Conservation (phyloP, 2,113 vertebrate species). For the Ibidorhyncha struthersii region DNA sequence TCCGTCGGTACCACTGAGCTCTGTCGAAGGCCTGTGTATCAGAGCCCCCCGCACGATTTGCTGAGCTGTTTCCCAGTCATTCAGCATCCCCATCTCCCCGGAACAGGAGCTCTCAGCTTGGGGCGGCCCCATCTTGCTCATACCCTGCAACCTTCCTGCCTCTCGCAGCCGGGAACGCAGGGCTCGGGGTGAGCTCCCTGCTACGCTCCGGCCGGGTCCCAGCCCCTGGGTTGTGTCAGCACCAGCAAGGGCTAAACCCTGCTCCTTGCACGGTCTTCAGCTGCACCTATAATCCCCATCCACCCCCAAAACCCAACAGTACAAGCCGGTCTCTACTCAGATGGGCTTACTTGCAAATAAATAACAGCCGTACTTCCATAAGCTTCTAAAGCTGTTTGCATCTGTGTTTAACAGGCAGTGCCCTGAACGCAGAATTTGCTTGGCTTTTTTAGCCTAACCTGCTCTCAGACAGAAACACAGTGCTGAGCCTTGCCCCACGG, state of each 20-base stretch:
- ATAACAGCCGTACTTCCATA: not conserved
- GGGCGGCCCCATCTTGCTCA: not conserved
- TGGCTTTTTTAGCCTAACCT: not conserved
- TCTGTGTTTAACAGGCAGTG: not conserved
- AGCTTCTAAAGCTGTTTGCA: not conserved
- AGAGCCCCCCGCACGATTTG: not conserved
- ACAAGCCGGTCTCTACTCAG: not conserved
- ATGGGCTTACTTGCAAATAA: not conserved
- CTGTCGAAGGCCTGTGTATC: accelerated
- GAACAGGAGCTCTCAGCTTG: not conserved
- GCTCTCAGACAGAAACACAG: not conserved
- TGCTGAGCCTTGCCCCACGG: not conserved
- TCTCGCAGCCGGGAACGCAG: accelerated
- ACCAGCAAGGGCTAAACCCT: not conserved
- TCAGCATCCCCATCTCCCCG: not conserved
- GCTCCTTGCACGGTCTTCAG: not conserved
- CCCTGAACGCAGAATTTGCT: not conserved
- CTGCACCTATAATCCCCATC: not conserved
- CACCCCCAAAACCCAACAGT: not conserved
- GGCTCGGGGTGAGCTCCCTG: not conserved
- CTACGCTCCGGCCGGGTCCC: not conserved
- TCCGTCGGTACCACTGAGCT: accelerated
- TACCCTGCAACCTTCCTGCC: not conserved
- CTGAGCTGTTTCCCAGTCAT: not conserved
- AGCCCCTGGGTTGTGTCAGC: not conserved